phyloP scores from a whole-genome alignment of 1,140 invertebrate genomes.

The Drosophila parabipectinata region DNA sequence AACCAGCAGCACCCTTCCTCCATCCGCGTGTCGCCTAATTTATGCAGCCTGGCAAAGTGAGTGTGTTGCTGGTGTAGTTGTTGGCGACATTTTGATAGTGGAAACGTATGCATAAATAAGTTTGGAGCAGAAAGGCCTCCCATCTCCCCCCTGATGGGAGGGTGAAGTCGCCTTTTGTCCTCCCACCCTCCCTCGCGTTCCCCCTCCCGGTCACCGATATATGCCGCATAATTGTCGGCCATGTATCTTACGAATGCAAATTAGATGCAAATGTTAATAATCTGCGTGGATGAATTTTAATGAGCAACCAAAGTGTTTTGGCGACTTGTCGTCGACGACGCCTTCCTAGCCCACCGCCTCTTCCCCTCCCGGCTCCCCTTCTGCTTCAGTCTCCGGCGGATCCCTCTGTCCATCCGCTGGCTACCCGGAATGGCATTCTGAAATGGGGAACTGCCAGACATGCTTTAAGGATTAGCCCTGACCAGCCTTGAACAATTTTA shows the following conservation, averaged over 20 bases:
- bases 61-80: conserved; percentile 43
- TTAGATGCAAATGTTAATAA: conserved; percentile 82
- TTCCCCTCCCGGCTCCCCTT: background rate
- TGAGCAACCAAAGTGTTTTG: conserved; percentile 77
- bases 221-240: conserved; percentile 77
- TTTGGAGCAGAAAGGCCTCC: conserved; percentile 35
- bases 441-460: conserved; percentile 53
- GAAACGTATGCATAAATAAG: conserved; percentile 80
- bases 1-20: background rate
- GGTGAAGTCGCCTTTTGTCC: background rate
- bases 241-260: conserved; percentile 81
- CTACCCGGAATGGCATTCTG: conserved; percentile 19
- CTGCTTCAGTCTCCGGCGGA: conserved; percentile 9
- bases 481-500: conserved; percentile 31
- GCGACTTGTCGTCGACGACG: conserved; percentile 67
- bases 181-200: background rate
- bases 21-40: conserved; percentile 49
- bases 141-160: conserved; percentile 3
- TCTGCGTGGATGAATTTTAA: conserved; percentile 81
- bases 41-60: conserved; percentile 59
- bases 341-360: conserved; percentile 19
- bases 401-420: background rate
- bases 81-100: conserved; percentile 61
- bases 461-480: conserved; percentile 63
- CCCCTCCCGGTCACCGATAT: background rate